A percentile compares a stretch with the other conserved stretches of the same genome.
These are phyloP conservation scores for Galagoides demidoff DNA, from an alignment of 2,797 vertebrate species.

Conservation along the genomic window DNA sequence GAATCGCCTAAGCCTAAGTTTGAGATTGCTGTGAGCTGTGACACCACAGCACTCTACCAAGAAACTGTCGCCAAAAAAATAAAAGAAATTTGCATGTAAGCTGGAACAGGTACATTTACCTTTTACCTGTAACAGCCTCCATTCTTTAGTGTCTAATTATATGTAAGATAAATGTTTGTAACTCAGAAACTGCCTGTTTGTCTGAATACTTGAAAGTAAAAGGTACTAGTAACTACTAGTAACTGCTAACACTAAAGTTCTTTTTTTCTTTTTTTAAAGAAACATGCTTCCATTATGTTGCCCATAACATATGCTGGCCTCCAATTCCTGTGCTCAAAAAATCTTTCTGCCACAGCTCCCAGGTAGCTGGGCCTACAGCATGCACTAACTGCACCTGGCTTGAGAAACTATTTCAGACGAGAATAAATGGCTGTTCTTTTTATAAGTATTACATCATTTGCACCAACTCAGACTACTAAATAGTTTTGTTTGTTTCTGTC, in stretches of 20 bases:
- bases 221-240: background rate
- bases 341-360: background rate
- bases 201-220: slow-evolving; percentile 24
- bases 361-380: background rate
- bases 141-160: too few species aligned
- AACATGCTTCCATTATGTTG: background rate
- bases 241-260: background rate
- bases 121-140: too few species aligned
- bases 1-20: too few species aligned
- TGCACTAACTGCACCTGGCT: background rate
- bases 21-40: too few species aligned
- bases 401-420: slow-evolving; percentile 11
- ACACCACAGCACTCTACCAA: too few species aligned
- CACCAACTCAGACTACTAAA: background rate
- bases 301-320: background rate
- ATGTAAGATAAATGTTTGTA: too few species aligned
- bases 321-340: background rate
- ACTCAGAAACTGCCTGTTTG: background rate
- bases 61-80: too few species aligned
- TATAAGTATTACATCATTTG: background rate
- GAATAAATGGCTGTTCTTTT: background rate
- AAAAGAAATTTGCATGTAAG: too few species aligned
- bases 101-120: too few species aligned
- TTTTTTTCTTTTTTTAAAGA: background rate
- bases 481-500: background rate